Evolutionary conservation across 2,797 vertebrate species (phyloP).

Genomic region (Emydoidea blandingii): DNA sequence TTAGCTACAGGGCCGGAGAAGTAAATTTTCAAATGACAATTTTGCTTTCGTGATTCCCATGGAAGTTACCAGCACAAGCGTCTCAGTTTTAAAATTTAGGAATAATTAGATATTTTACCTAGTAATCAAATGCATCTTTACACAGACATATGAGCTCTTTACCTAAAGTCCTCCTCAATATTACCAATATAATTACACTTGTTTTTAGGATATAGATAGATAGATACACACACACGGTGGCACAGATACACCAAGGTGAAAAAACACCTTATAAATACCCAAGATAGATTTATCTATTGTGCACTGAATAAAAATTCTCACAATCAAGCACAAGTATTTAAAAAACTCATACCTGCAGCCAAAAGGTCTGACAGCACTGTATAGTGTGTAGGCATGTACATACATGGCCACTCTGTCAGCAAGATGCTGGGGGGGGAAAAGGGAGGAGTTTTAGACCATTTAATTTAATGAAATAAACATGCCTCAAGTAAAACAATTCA

Average conservation of each 20-base stretch:
- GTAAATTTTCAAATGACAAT: not conserved
- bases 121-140: not conserved
- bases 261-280: not conserved
- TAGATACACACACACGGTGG: not conserved
- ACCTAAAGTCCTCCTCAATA: not conserved
- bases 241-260: not conserved
- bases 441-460: not conserved
- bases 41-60: not conserved
- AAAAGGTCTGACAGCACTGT: slow-evolving; percentile 97
- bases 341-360: slow-evolving; percentile 91
- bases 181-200: not conserved
- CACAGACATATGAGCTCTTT: accelerated
- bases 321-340: accelerated
- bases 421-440: slow-evolving; percentile 85
- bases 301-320: not conserved
- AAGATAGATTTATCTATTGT: not conserved
- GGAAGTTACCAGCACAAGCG: not conserved
- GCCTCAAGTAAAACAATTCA: not conserved
- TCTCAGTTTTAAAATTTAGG: not conserved
- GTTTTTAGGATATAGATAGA: not conserved
- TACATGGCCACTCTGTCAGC: slow-evolving; percentile 98
- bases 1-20: not conserved
- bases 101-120: not conserved
- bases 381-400: slow-evolving; percentile 96
- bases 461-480: not conserved